phyloP scores from a whole-genome alignment of 2,113 vertebrate genomes.

The Labrus mixtus region DNA sequence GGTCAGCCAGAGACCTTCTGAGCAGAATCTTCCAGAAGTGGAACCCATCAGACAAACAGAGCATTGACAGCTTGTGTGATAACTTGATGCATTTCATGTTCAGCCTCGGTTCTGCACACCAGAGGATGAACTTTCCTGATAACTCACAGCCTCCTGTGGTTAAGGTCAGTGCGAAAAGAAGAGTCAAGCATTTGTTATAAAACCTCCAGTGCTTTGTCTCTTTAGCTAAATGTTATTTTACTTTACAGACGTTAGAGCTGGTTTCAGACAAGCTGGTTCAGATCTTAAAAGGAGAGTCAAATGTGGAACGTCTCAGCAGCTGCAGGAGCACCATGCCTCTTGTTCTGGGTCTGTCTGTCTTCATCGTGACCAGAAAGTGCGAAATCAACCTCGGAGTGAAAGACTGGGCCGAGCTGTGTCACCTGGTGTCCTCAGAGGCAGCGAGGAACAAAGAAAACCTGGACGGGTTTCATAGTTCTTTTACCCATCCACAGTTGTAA shows the following conservation, averaged over 20 bases:
- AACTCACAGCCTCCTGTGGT: fast-evolving
- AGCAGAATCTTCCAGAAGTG: conserved; percentile 70
- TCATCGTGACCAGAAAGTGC: conserved; percentile 31
- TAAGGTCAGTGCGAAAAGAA: conserved; percentile 40
- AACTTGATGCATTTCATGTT: fast-evolving
- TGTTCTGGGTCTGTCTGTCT: conserved; percentile 67
- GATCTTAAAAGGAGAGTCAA: conserved; percentile 49
- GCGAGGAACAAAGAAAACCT: conserved; percentile 34
- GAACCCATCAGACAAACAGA: conserved; percentile 49
- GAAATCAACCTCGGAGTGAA: conserved; percentile 27
- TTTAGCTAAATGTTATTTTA: not conserved
- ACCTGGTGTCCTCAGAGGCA: conserved; percentile 58
- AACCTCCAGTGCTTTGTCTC: no score
- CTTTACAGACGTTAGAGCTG: conserved; percentile 58
- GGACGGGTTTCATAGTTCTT: not conserved
- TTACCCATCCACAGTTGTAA: conserved; percentile 14
- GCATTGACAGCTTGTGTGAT: conserved; percentile 21
- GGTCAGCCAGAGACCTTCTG: conserved; percentile 60
- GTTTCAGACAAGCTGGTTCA: conserved; percentile 61
- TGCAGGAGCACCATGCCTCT: conserved; percentile 36
- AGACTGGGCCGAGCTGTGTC: conserved; percentile 69
- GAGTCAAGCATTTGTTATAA: fast-evolving
- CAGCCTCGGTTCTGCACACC: fast-evolving
- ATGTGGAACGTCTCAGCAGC: not conserved
- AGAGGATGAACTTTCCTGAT: fast-evolving